Conservation (phyloP, 2,113 vertebrate genomes). For the Oncorhynchus gorbuscha region DNA sequence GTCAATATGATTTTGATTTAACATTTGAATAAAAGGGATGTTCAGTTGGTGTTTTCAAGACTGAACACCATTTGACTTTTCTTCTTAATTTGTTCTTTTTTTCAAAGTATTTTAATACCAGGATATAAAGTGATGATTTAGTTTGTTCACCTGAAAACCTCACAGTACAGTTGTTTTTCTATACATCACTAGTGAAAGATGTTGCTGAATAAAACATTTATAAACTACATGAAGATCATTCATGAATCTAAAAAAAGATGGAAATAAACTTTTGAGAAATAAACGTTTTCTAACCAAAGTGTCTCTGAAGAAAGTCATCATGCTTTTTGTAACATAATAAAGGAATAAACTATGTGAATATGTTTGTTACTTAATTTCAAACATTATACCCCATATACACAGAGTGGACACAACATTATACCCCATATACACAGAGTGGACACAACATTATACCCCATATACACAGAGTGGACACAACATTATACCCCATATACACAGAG, state of each 20-base stretch:
- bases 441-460: no score
- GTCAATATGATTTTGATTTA: constrained; percentile 45
- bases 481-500: no score
- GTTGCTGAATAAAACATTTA: constrained; percentile 47
- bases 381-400: no score
- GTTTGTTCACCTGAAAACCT: constrained; percentile 46
- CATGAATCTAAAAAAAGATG: constrained; percentile 31
- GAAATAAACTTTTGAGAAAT: constrained; percentile 63
- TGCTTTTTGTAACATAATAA: constrained; percentile 75
- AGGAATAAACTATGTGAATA: constrained; percentile 57
- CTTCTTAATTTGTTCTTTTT: constrained; percentile 44
- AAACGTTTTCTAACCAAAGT: constrained; percentile 63
- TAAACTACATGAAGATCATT: constrained; percentile 46
- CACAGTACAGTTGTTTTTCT: constrained; percentile 38
- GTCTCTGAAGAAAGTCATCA: constrained; percentile 67
- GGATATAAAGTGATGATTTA: constrained; percentile 43
- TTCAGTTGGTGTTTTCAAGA: constrained; percentile 51
- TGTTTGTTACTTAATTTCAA: constrained; percentile 34
- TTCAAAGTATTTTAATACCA: constrained; percentile 53
- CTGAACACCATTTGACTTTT: constrained; percentile 53
- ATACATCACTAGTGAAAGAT: constrained; percentile 37
- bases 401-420: background rate
- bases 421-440: no score
- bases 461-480: no score
- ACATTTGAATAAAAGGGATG: constrained; percentile 30